Conservation (phyloP, 1,140 invertebrate genomes). For the Brachionus asplanchnoidis region DNA sequence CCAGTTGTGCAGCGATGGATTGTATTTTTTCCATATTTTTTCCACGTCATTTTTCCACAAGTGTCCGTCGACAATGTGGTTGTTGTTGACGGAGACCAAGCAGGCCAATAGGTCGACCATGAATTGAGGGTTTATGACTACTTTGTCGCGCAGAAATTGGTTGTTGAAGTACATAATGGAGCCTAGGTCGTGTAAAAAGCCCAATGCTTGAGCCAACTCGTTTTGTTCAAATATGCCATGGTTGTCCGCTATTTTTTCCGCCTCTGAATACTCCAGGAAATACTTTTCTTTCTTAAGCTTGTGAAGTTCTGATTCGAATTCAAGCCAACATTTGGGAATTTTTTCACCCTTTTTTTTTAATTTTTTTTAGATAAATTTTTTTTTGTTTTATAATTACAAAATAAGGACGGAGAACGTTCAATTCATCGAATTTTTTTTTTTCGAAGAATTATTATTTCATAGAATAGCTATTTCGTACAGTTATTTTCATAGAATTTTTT, state of each 20-base stretch:
- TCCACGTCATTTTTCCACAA: constrained; percentile 49
- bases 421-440: no score
- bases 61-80: constrained; percentile 51
- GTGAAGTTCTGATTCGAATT: constrained; percentile 47
- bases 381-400: not conserved
- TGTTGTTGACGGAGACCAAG: constrained; percentile 52
- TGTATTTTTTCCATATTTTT: constrained; percentile 51
- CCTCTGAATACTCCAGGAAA: not conserved
- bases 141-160: constrained; percentile 48
- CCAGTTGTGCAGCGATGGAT: constrained; percentile 50
- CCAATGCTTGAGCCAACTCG: constrained; percentile 49
- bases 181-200: constrained; percentile 55
- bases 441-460: no score
- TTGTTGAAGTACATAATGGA: constrained; percentile 55
- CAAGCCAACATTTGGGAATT: constrained; percentile 52
- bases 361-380: constrained; percentile 47
- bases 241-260: not conserved
- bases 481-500: no score
- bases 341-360: constrained; percentile 50
- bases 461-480: no score
- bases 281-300: constrained; percentile 18
- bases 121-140: constrained; percentile 57
- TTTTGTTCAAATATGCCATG: constrained; percentile 30
- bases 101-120: constrained; percentile 56
- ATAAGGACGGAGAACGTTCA: no score